Base-by-base conservation (phyloP, 2,797 vertebrate genomes). In the Furcifer pardalis region DNA sequence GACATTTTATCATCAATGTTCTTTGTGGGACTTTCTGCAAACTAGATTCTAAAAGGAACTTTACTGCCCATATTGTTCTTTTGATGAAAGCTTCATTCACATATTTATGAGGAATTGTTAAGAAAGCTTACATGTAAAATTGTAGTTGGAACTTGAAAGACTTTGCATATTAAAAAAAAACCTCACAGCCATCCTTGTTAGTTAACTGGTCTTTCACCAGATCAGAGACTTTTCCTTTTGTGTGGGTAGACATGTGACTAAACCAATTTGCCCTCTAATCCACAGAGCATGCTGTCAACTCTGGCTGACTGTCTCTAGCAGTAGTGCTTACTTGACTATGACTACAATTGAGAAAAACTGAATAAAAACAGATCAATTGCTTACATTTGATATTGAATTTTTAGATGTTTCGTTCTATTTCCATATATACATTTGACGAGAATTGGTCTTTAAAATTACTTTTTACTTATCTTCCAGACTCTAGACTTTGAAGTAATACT, bases 401-500 rank as follows among this genome's bases (percentile, higher is more conserved):
- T 88, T 88, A 84, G 84, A 86, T 87, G 83, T 81, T 89, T 86
- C 82, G 5, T 79, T 42, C 86, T 56, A 93, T 93, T 92, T 92
- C 88, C 88, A 87, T 92, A 91, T 75, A 91, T 90, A 92, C 86
- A 81, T 93, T 91, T 91, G 83, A 80, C 21, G 19, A 88, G 91
- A 94, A 90, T 83, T 83, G 90, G 86, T 87, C 89, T 91, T 95
- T 90, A 90, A 94, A 93, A 94, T 94, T 91, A 89, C 92, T 90
- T 95, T 94, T 91, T 90, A 93, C 87, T 94, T 94, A 83, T 94
- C 92, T 93, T 92, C 13, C 2, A 56, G 82, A 91, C 87, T 92
- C 85, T 91, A 91, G 93, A 92, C 91, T 93, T 93, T 91, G 90
- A 93, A 94, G 92, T 86, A 93, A 93, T 87, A 84, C 89, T 95